Conservation (phyloP, 1,140 invertebrate genomes). For the Drosophila elegans region DNA sequence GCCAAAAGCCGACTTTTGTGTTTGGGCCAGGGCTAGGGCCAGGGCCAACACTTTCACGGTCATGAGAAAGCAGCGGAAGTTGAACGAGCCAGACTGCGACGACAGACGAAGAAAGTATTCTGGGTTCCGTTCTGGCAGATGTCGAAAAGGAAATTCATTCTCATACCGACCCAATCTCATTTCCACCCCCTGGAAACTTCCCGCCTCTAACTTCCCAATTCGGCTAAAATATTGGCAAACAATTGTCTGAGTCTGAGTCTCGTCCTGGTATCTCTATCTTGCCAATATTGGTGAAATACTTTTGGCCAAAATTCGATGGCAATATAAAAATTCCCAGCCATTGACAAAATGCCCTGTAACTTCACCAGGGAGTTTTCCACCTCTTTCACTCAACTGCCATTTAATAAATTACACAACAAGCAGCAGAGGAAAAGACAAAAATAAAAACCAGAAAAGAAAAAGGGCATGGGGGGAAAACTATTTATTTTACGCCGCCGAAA, state of each 20-base stretch:
- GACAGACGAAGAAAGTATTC: conserved; percentile 73
- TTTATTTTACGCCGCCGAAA: conserved; percentile 62
- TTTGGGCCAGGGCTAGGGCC: conserved; percentile 29
- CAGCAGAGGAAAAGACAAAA: neutral
- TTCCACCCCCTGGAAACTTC: neutral
- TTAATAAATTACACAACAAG: conserved; percentile 79
- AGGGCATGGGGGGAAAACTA: conserved; percentile 28
- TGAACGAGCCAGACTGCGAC: conserved; percentile 39
- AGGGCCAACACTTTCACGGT: conserved; percentile 67
- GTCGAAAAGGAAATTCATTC: conserved; percentile 75
- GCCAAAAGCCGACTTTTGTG: conserved; percentile 2
- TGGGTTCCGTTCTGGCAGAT: conserved; percentile 68
- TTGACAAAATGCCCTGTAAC: conserved; percentile 38
- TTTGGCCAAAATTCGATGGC: conserved; percentile 56
- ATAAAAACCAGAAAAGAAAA: neutral
- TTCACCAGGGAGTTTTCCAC: neutral
- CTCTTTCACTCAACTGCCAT: conserved; percentile 13
- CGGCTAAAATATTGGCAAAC: conserved; percentile 54
- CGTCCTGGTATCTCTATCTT: conserved; percentile 12
- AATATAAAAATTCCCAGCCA: conserved; percentile 78
- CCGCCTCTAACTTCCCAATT: neutral
- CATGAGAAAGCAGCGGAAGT: conserved; percentile 50
- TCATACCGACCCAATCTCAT: conserved; percentile 20
- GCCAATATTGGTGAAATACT: conserved; percentile 63
- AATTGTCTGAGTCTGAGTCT: conserved; percentile 40